phyloP scores from a whole-genome alignment of 1,140 invertebrate genomes.

The Drosophila parvula region DNA sequence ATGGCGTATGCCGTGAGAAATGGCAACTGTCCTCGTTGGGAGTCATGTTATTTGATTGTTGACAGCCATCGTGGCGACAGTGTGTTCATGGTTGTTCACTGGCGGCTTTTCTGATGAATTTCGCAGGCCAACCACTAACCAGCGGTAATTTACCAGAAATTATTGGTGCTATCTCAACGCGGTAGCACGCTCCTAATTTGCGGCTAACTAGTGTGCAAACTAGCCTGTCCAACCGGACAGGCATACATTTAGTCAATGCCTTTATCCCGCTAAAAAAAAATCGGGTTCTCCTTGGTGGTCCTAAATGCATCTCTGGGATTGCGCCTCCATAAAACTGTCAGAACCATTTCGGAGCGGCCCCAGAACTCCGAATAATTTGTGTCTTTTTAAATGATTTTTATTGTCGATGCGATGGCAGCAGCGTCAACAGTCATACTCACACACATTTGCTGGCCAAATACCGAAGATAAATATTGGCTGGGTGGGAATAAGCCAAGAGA shows the following conservation, averaged over 20 bases:
- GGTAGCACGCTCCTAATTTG: conserved; percentile 6
- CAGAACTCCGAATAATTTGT: conserved; percentile 66
- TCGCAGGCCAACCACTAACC: conserved; percentile 30
- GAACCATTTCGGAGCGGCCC: conserved; percentile 44
- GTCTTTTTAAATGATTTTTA: conserved; percentile 80
- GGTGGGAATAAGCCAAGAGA: conserved; percentile 20
- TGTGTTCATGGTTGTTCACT: conserved; percentile 29
- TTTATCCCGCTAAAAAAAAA: not conserved
- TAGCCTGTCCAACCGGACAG: not conserved
- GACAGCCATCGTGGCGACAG: conserved; percentile 47
- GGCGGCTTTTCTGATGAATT: conserved; percentile 22
- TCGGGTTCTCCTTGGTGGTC: not conserved
- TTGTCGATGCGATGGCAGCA: conserved; percentile 63
- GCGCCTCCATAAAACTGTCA: conserved; percentile 60
- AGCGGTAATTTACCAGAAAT: conserved; percentile 50
- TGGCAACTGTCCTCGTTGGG: conserved; percentile 63
- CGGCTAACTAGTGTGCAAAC: conserved; percentile 10
- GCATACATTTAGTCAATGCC: not conserved
- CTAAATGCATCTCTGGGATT: conserved; percentile 20
- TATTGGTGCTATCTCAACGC: conserved; percentile 34
- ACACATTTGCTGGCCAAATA: conserved; percentile 37
- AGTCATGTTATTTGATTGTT: conserved; percentile 77
- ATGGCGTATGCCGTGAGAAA: conserved; percentile 72
- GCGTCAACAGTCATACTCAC: conserved; percentile 40
- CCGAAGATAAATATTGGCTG: conserved; percentile 70